A percentile compares a stretch with the other conserved stretches of the same genome.
Conservation (phyloP, 92 coral and sea anemone species). For the Pocillopora meandrina region DNA sequence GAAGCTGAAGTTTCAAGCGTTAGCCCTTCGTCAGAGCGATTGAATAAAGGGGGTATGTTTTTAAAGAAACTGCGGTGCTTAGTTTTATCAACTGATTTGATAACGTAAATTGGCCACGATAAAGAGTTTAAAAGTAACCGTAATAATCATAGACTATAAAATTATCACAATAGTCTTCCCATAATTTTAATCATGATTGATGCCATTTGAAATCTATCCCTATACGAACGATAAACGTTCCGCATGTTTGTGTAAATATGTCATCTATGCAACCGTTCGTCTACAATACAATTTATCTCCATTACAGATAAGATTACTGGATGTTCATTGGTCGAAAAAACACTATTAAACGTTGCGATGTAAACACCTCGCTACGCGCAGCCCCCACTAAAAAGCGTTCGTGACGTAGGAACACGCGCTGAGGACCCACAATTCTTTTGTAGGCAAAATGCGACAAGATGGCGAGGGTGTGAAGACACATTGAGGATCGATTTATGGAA, state of each 20-base stretch:
- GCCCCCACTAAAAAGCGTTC: not conserved
- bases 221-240: not conserved
- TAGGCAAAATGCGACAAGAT: constrained; percentile 9
- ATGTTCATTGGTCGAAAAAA: not conserved
- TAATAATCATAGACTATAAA: too few relatives aligned
- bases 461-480: not conserved
- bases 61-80: too few relatives aligned
- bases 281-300: not conserved
- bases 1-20: too few relatives aligned
- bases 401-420: constrained; percentile 20
- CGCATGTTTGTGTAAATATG: not conserved
- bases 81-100: too few relatives aligned
- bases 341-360: not conserved
- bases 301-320: not conserved
- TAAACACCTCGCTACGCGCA: not conserved
- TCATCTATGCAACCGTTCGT: not conserved
- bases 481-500: not conserved
- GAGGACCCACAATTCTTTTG: constrained; percentile 25
- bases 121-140: too few relatives aligned
- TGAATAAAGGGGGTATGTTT: too few relatives aligned
- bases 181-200: not conserved
- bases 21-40: too few relatives aligned
- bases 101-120: too few relatives aligned
- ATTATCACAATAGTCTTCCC: not conserved
- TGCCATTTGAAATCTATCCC: not conserved